Evolutionary conservation across 2,113 vertebrate genomes (phyloP).

Genomic region (Bathybates hornii): DNA sequence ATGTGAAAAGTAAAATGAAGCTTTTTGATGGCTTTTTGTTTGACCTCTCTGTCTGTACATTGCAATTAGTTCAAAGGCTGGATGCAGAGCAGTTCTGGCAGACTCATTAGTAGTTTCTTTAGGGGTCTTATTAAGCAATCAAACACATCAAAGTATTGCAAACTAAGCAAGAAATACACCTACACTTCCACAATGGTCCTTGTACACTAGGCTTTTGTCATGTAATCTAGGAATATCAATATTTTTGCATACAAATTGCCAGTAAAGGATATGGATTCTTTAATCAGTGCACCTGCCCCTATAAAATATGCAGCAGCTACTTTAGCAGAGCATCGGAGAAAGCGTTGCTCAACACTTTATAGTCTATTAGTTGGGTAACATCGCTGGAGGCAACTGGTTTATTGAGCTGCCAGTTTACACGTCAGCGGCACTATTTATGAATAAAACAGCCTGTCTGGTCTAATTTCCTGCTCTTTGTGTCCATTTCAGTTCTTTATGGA

Average conservation of each 20-base stretch:
- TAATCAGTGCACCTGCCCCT: background rate
- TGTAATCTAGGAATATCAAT: background rate
- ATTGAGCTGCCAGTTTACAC: background rate
- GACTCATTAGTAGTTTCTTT: background rate
- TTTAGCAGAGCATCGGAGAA: background rate
- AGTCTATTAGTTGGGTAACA: background rate
- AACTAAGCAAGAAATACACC: background rate
- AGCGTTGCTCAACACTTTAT: background rate
- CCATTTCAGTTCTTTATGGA: background rate
- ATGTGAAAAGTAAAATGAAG: background rate
- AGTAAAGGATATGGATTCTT: background rate
- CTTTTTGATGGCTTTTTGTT: background rate
- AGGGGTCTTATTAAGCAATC: background rate
- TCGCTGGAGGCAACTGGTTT: background rate
- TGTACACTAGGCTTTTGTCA: background rate
- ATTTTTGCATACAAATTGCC: background rate
- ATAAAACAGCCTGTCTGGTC: background rate
- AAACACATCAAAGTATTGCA: background rate
- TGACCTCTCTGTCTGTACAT: background rate
- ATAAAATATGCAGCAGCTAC: background rate
- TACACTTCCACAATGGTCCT: background rate
- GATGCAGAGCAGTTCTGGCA: background rate
- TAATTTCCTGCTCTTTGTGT: background rate
- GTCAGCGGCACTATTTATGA: background rate
- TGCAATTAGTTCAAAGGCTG: background rate